Evolutionary conservation across 2,888 invertebrate species (phyloP).

Genomic region (Drosophila tanythrix): DNA sequence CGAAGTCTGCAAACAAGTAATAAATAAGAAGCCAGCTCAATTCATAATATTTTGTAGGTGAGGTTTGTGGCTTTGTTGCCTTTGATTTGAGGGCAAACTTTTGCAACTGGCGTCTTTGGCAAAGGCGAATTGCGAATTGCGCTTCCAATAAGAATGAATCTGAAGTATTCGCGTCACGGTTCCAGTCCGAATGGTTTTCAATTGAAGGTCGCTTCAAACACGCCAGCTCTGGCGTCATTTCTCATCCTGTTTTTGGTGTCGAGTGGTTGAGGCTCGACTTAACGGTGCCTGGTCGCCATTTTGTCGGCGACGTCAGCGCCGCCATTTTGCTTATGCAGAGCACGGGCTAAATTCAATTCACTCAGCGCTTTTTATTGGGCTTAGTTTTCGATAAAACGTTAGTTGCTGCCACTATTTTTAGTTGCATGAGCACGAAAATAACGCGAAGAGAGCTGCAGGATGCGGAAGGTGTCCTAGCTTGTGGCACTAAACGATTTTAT

Average conservation of each 20-base stretch:
- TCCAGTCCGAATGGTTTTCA: conserved; percentile 6
- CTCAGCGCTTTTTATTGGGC: conserved; percentile 21
- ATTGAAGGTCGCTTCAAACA: conserved; percentile 44
- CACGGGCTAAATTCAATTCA: conserved; percentile 28
- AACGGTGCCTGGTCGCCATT: conserved; percentile 50
- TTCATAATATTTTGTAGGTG: conserved; percentile 26
- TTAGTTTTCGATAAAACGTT: conserved; percentile 1
- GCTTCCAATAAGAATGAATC: conserved; percentile 12
- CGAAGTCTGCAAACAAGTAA: conserved; percentile 21
- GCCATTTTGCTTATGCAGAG: conserved; percentile 34
- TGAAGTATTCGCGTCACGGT: conserved; percentile 19
- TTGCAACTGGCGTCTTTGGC: conserved; percentile 33
- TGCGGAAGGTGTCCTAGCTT: neutral
- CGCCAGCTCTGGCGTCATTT: conserved; percentile 54
- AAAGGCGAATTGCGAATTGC: conserved; percentile 38
- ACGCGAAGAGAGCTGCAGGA: neutral
- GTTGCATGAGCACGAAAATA: conserved; percentile 18
- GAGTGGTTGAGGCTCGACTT: conserved; percentile 20
- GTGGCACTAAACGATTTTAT: conserved; percentile 1
- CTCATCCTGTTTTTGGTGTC: conserved; percentile 4
- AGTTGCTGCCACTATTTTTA: conserved; percentile 43
- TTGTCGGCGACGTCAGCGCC: conserved; percentile 33
- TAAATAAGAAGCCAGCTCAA: conserved; percentile 16
- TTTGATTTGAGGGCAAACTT: conserved; percentile 9
- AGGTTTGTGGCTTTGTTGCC: conserved; percentile 8